Base-by-base conservation (phyloP, 2,113 vertebrate species). In the Ancistrus triradiatus region DNA sequence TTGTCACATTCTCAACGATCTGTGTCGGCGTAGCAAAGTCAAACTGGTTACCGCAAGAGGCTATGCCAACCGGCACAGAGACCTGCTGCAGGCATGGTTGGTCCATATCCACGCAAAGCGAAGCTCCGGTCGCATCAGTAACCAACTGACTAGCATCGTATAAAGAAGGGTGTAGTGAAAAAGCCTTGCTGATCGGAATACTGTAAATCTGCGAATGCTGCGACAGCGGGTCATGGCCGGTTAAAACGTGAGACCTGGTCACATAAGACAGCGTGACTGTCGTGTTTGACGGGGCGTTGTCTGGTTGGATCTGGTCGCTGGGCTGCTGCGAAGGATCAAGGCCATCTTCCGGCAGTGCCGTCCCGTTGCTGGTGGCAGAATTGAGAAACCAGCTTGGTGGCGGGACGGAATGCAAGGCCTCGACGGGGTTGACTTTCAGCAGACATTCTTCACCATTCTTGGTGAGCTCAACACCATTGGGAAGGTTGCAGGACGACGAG, bases 211-310 rank as follows among this genome's bases (percentile, higher is more conserved):
- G 70, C 0, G 77, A 74, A 59, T 67, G 78, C 18, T 62, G 72
- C 13, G 83, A 76, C 17, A 79, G 50, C 11, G 83, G 62, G 68
- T 82, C 73, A 1, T 68, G 77, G 27, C 68, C 10, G 53, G 86
- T 70, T 64, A 85, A 86, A 52, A 88, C 78, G 27, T 65, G 83
- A 79, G 88, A 87, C 70, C 84, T 71, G 85, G 81, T 90, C 76
- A 89, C 81, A 37, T 90, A 89, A 5, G 88, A 90, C 6, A 90
- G 82, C 4, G 87, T 89, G 72, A 89, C 86, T 4, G 88, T 87
- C 19, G 86, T 87, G 78, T 81, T 84, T 19, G 87, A 88, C 70
- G 89, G 87, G 63, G 83, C 82, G 67, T 84, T 66, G 61, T 87
- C 84, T 5, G 84, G 83, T 64, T 86, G 84, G 73, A 86, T 72